Base-by-base conservation (phyloP, 1,140 invertebrate species). In the Zaprionus taronus region DNA sequence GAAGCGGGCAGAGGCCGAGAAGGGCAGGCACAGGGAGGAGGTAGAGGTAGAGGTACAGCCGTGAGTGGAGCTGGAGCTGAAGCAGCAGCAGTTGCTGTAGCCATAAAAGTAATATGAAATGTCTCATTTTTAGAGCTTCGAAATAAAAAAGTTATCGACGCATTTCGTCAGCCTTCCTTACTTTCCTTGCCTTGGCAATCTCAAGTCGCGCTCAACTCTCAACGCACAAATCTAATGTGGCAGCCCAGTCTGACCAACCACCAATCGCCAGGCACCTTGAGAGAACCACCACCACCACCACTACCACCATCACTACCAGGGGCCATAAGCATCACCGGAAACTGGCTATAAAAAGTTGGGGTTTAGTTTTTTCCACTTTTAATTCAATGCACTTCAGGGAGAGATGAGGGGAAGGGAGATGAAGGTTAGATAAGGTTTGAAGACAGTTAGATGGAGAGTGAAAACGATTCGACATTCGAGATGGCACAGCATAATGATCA, bases 121-220 rank as follows among this genome's bases (percentile, higher is more conserved):
- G 85, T 89, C 85, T 89, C 85, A 89, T 89, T 89, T 89, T 89
- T 89, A 89, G 86, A 90, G 85, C 85, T 90, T 90, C 76, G 81
- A 89, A 89, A 90, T 89, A 83, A 87, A 87, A 89, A 89, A 89
- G 85, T 89, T 89, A 89, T 89, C 85, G 84, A 77, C 84, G 64
- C 72, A 89, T 89, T 89, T 84, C 75, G 72, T 58, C 71, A 73
- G 72, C 56, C 69, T 69, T 69, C 56, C 69, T 69, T 70, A 65
- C 31, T 62, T 70, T 38, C 26, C 4, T 51, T 28, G 12, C 14
- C n/a, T 47, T 56, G n/a, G 26, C 62, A 62, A 61, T 61, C 74
- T 72, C 31, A 55, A 72, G 61, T 57, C 20, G 38, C 31, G 26
- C 36, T 20, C 62, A 41, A 41, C n/a, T 41, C 34, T 31, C 58